A percentile compares a stretch with the other conserved stretches of the same genome.
phyloP scores from a whole-genome alignment of 2,888 invertebrate genomes.

The Priocnemis perturbator region DNA sequence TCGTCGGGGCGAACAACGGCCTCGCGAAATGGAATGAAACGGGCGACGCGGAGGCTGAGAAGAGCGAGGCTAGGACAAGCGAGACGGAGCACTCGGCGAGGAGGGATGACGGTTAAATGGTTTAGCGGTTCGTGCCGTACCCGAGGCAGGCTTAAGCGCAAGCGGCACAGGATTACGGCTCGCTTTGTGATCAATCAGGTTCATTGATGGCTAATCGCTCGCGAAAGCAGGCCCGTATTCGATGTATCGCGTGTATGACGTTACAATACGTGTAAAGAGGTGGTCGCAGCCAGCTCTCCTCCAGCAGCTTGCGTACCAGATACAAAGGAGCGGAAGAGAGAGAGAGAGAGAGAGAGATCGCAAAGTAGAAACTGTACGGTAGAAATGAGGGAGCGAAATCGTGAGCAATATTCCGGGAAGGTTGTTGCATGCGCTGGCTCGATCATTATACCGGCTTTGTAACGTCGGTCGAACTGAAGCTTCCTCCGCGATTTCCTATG shows the following conservation, averaged over 20 bases:
- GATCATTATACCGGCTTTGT: slow-evolving; percentile 52
- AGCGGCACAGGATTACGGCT: slow-evolving; percentile 34
- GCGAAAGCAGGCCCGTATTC: slow-evolving; percentile 41
- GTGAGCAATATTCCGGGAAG: slow-evolving; percentile 35
- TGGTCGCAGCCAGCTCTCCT: neutral
- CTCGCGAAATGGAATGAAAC: neutral
- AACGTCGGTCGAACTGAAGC: slow-evolving; percentile 40
- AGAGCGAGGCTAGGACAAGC: neutral
- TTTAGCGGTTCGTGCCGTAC: slow-evolving; percentile 39
- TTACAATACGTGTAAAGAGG: neutral
- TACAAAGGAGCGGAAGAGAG: neutral
- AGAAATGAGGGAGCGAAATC: neutral
- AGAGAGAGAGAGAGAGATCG: neutral
- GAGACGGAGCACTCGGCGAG: slow-evolving; percentile 2
- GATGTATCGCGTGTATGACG: slow-evolving; percentile 27
- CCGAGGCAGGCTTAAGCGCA: slow-evolving; percentile 34
- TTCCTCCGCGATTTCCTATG: slow-evolving; percentile 53
- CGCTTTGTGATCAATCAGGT: slow-evolving; percentile 56
- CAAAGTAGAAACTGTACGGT: neutral
- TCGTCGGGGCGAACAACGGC: neutral
- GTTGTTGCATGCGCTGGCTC: slow-evolving; percentile 38
- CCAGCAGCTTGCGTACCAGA: neutral
- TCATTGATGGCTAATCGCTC: slow-evolving; percentile 58
- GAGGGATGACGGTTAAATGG: slow-evolving; percentile 33
- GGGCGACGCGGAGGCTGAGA: neutral